A percentile compares a stretch with the other conserved stretches of the same genome.
These are phyloP conservation scores for Agrochola lota DNA, from an alignment of 2,888 invertebrate genomes.

Conservation along the genomic window DNA sequence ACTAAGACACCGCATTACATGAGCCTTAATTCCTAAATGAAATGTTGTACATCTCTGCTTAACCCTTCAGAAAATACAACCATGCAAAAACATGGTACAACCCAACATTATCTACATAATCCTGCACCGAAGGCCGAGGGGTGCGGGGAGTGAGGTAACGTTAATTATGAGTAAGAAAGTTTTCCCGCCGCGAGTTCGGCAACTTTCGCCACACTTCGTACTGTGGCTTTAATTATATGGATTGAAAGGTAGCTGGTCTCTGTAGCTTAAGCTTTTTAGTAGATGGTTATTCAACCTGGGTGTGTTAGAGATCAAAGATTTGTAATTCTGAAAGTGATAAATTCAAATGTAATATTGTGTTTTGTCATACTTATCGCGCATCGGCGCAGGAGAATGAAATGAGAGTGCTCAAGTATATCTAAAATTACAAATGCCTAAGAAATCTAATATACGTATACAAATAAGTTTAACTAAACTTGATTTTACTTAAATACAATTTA, in stretches of 20 bases:
- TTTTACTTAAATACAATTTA: background rate
- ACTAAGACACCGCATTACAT: background rate
- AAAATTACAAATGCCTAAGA: background rate
- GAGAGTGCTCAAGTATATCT: background rate
- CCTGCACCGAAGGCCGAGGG: background rate
- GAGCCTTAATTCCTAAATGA: constrained; percentile 2
- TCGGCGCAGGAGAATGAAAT: background rate
- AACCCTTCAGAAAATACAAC: constrained; percentile 14
- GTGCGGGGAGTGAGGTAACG: constrained; percentile 5
- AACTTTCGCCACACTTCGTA: constrained; percentile 54
- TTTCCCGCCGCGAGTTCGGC: constrained; percentile 22
- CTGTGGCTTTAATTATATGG: constrained; percentile 57
- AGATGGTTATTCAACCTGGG: background rate
- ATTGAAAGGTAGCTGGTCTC: constrained; percentile 40
- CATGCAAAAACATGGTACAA: constrained; percentile 32
- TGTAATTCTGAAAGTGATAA: constrained; percentile 18
- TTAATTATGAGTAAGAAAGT: constrained; percentile 66
- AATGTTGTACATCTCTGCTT: constrained; percentile 7
- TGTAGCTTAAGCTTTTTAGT: constrained; percentile 8
- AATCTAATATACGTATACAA: background rate
- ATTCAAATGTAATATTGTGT: background rate
- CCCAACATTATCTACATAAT: constrained; percentile 41
- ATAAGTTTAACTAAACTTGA: background rate
- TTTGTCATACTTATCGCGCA: background rate
- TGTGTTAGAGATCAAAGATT: background rate